Percentiles rank a stretch among this genome's conserved stretches.
Evolutionary conservation across 2,113 vertebrate genomes (phyloP).

Genomic region (Brachyhypopomus gauderio): DNA sequence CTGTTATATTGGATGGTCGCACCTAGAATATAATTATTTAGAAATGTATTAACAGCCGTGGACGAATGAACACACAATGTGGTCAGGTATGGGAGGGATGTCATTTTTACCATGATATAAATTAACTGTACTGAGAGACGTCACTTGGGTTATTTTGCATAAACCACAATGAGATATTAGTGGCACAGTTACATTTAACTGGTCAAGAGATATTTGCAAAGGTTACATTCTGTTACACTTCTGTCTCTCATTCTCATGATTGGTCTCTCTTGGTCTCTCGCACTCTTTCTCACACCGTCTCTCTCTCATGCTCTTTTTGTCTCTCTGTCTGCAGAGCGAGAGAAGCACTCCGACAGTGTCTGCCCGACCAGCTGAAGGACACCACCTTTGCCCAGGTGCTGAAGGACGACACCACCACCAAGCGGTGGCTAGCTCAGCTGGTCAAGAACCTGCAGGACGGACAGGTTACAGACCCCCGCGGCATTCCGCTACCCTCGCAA

Average conservation of each 20-base stretch:
- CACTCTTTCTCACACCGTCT: no score
- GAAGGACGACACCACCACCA: slow-evolving; percentile 98
- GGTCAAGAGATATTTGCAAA: background rate
- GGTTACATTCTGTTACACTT: background rate
- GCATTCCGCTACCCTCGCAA: slow-evolving; percentile 92
- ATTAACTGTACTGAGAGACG: no score
- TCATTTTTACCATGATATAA: no score
- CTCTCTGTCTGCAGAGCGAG: slow-evolving; percentile 81
- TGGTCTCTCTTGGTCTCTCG: background rate
- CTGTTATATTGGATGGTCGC: background rate
- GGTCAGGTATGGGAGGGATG: no score
- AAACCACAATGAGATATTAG: background rate
- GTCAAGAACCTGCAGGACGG: slow-evolving; percentile 98
- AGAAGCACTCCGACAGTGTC: slow-evolving; percentile 96
- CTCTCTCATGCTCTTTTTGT: background rate
- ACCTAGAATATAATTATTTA: no score
- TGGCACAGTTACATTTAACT: background rate
- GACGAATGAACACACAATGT: no score
- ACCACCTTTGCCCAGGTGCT: slow-evolving; percentile 96
- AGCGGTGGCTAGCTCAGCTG: slow-evolving; percentile 97
- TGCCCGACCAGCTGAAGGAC: slow-evolving; percentile 98
- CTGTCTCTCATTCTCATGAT: background rate
- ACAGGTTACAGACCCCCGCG: slow-evolving; percentile 93
- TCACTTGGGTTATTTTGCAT: background rate
- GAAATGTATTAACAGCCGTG: no score